These are phyloP conservation scores for Oreocharis arfaki DNA, from an alignment of 2,113 vertebrate genomes.

Conservation along the genomic window DNA sequence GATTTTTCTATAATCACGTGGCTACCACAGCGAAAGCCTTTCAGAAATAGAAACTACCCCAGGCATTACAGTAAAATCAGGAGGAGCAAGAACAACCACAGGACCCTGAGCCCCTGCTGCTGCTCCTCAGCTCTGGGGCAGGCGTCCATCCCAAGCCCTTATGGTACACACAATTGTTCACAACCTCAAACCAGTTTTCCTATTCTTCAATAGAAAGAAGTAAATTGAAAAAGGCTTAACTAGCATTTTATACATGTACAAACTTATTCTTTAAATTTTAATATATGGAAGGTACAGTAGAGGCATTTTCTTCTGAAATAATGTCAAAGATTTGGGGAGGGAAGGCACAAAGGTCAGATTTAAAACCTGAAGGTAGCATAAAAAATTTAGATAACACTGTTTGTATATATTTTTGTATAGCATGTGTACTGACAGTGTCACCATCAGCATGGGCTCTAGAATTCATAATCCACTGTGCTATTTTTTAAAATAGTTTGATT, in stretches of 20 bases:
- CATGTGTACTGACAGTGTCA: constrained; percentile 12
- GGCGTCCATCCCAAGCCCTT: rapidly evolving
- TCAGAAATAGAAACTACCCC: neutral
- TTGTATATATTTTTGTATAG: neutral
- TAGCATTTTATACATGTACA: neutral
- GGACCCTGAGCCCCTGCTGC: neutral
- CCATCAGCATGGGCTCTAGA: neutral
- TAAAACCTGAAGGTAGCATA: constrained; percentile 9
- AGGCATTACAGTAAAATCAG: neutral
- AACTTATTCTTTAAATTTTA: constrained; percentile 22
- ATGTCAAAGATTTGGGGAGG: neutral
- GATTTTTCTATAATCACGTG: neutral
- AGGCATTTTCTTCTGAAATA: neutral
- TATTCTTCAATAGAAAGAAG: neutral
- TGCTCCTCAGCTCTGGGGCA: neutral
- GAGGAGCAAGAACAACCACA: neutral
- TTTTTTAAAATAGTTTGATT: constrained; percentile 62
- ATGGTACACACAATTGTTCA: neutral
- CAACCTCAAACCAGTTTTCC: neutral
- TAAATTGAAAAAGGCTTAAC: neutral
- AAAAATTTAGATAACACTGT: neutral
- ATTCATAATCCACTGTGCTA: constrained; percentile 8
- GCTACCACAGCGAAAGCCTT: neutral
- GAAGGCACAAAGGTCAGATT: constrained; percentile 31
- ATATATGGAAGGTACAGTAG: neutral